Base-by-base conservation (phyloP, 2,888 invertebrate species). In the Andricus curvator region DNA sequence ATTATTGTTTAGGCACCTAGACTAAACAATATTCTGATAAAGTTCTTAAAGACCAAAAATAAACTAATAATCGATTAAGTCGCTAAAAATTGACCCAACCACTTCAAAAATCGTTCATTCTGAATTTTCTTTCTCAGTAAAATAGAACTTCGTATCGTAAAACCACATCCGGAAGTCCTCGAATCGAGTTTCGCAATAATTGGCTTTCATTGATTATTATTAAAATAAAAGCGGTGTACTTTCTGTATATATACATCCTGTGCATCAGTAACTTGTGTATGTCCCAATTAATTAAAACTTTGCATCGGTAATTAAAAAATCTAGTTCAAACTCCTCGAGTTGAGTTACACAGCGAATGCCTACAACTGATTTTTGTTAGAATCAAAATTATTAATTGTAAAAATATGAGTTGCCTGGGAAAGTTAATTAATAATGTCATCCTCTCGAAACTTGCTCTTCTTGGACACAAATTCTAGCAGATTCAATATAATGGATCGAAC, bases 401-500 rank as follows among this genome's bases (percentile, higher is more conserved):
- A 64, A 15, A 29, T 64, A 64, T 15, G 22, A 68, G 25, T 48
- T 44, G 25, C 25, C 2, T 44, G 15, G 17, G 3, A 68, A 44
- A 25, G 44, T 68, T 68, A 15, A 48, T 48, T 29, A 29, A 70
- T 25, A 33, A 70, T 13, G 20, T 25, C 44, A 48, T 9, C 25
- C 17, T 48, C 51, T 25, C 20, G 6, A 56, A 70, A 9, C 29
- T 70, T 48, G 20, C 25, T 29, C 48, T 25, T 22, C 25, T 3
- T n/a, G n/a, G 13, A 4, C n/a, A 74, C 15, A 37, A 37, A 51
- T 60, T 33, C n/a, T 51, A 60, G 56, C 74, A 56, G 56, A 82
- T 83, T 83, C 81, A 81, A 85, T 85, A 85, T 85, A 81, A 82
- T 82, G 79, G 64, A 83, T 84, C 83, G 81, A 83, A 81, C 60